These are phyloP conservation scores for Leptinotarsa texana DNA, from an alignment of 1,140 invertebrate species.

Conservation along the genomic window DNA sequence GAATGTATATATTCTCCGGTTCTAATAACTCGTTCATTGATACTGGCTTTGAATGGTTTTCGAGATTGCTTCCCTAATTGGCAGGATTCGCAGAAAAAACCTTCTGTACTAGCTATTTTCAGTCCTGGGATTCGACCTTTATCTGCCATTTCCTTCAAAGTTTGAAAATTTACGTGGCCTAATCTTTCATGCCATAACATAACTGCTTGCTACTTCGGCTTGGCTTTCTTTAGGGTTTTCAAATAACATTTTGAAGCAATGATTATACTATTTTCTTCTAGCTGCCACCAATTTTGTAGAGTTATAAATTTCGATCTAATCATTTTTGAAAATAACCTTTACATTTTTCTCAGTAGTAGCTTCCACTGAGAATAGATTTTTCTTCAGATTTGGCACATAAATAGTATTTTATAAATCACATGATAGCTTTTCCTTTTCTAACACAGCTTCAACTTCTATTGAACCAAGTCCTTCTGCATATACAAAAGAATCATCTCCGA, in stretches of 20 bases:
- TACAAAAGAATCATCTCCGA: too few relatives aligned
- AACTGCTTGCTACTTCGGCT: background rate
- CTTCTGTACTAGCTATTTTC: background rate
- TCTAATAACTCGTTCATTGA: background rate
- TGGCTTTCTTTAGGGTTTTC: background rate
- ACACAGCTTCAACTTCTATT: too few relatives aligned
- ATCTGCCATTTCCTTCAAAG: background rate
- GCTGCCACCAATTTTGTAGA: background rate
- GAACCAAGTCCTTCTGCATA: too few relatives aligned
- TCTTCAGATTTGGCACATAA: background rate
- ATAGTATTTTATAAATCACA: background rate
- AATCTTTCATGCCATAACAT: slow-evolving; percentile 14
- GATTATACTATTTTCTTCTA: background rate
- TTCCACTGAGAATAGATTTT: background rate
- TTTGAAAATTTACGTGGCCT: background rate
- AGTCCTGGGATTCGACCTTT: background rate
- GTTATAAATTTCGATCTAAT: background rate
- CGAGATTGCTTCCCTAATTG: background rate
- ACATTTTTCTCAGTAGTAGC: background rate
- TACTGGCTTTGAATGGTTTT: background rate
- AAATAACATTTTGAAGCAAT: background rate
- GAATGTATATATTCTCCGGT: background rate
- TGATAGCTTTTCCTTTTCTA: background rate
- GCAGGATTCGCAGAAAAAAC: background rate
- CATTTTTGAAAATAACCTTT: background rate